Conservation (phyloP, 2,888 invertebrate genomes). For the Aphelenchoides bicaudatus region DNA sequence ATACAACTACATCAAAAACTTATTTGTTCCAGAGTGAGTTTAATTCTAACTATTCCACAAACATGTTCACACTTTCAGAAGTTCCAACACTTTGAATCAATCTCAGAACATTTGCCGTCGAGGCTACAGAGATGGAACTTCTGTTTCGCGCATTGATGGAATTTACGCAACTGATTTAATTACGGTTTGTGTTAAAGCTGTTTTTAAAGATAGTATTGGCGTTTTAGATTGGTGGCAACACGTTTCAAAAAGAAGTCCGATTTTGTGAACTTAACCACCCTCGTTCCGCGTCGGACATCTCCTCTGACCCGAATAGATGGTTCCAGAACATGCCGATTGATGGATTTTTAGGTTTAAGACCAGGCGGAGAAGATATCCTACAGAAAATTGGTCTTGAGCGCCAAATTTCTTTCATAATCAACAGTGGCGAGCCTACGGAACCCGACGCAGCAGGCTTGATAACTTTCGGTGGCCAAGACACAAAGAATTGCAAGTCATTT, state of each 20-base stretch:
- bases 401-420: no score
- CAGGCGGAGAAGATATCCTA: constrained; percentile 1
- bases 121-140: background rate
- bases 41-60: background rate
- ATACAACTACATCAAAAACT: constrained; percentile 2
- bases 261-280: background rate
- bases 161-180: background rate
- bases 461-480: constrained; percentile 6
- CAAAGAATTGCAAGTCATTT: background rate
- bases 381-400: no score
- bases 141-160: background rate
- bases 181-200: no score
- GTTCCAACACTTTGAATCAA: background rate
- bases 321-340: background rate
- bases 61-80: background rate
- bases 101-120: background rate
- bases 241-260: background rate
- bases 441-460: background rate
- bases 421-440: constrained; percentile 1
- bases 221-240: no score
- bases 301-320: background rate
- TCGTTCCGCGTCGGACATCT: background rate
- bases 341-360: constrained; percentile 9
- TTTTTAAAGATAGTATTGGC: no score
- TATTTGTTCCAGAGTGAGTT: constrained; percentile 1